Evolutionary conservation across 2,888 invertebrate genomes (phyloP).

Genomic region (Meganola albula): DNA sequence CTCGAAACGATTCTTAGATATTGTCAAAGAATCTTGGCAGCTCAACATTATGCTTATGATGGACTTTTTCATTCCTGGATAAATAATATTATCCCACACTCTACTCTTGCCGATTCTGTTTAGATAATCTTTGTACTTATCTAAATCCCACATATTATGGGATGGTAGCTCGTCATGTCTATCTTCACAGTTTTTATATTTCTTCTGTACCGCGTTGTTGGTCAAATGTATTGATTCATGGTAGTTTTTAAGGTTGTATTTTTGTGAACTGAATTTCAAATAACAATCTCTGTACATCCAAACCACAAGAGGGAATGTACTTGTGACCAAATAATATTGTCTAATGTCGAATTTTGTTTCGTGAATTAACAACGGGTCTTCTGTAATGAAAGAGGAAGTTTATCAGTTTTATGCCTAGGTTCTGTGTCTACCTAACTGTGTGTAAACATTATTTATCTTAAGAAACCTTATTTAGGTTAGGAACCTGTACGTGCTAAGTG

Average conservation of each 20-base stretch:
- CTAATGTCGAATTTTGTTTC: constrained; percentile 95
- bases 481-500: not conserved
- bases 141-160: constrained; percentile 91
- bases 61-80: constrained; percentile 90
- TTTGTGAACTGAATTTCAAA: constrained; percentile 90
- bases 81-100: constrained; percentile 86
- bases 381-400: constrained; percentile 68
- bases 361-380: constrained; percentile 88
- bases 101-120: constrained; percentile 74
- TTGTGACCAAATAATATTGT: constrained; percentile 91
- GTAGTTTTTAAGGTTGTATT: constrained; percentile 85
- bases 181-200: constrained; percentile 76
- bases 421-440: too few species aligned
- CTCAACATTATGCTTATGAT: constrained; percentile 88
- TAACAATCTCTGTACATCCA: constrained; percentile 94
- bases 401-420: too few species aligned
- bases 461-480: too few species aligned
- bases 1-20: constrained; percentile 88
- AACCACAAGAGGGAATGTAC: constrained; percentile 85
- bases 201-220: constrained; percentile 91
- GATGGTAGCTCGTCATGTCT: constrained; percentile 81
- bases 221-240: constrained; percentile 92
- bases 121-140: constrained; percentile 82
- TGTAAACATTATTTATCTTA: too few species aligned
- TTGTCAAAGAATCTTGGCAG: constrained; percentile 84